Conservation (phyloP, 2,797 vertebrate genomes). For the Xerus rutilus region DNA sequence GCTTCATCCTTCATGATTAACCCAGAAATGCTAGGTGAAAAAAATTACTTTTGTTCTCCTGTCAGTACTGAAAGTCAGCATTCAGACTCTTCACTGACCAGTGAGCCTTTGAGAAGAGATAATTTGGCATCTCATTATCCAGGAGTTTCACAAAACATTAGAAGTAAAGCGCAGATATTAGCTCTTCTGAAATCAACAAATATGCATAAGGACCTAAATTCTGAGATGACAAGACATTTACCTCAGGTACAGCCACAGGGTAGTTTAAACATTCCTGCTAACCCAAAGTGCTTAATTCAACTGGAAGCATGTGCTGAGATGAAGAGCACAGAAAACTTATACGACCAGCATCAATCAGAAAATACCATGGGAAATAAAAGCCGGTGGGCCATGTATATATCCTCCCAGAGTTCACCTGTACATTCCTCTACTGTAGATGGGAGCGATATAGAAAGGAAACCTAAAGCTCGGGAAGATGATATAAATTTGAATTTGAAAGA, state of each 20-base stretch:
- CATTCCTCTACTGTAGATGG: not conserved
- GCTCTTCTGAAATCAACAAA: constrained; percentile 85
- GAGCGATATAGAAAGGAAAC: not conserved
- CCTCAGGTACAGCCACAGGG: constrained; percentile 14
- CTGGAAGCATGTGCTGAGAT: not conserved
- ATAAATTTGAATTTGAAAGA: constrained; percentile 64
- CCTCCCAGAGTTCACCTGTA: constrained; percentile 55
- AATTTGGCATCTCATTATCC: not conserved
- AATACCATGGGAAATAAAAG: constrained; percentile 53
- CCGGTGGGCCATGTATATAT: constrained; percentile 77
- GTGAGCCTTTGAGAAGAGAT: not conserved
- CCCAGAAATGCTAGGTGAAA: constrained; percentile 14
- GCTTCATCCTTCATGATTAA: not conserved
- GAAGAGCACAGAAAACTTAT: not conserved
- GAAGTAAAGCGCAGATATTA: constrained; percentile 89
- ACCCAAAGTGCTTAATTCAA: not conserved
- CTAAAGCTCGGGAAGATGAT: not conserved
- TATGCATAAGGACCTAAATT: not conserved
- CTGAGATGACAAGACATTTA: constrained; percentile 7
- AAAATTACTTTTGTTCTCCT: not conserved
- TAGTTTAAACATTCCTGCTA: not conserved
- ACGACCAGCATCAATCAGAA: not conserved
- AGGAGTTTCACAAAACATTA: constrained; percentile 79
- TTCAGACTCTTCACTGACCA: constrained; percentile 27
- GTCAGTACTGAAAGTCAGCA: constrained; percentile 1